These are phyloP conservation scores for Andrena marginata DNA, from an alignment of 2,888 invertebrate species.

Conservation along the genomic window DNA sequence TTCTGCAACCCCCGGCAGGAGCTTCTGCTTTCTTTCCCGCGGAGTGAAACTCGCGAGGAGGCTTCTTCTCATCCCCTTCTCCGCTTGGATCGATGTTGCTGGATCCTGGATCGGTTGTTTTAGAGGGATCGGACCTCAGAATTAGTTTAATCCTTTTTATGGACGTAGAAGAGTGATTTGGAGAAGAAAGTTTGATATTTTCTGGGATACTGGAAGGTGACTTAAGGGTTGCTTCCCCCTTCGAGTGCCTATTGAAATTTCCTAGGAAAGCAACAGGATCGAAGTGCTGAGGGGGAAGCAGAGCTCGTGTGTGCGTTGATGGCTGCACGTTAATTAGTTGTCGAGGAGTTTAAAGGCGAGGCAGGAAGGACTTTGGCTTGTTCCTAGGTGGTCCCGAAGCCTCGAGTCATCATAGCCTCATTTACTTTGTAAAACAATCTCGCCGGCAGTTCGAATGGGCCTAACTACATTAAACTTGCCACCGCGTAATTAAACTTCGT, in stretches of 20 bases:
- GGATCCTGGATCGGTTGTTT: constrained; percentile 16
- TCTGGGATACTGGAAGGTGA: too few species aligned
- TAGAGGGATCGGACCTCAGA: neutral
- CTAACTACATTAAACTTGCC: constrained; percentile 82
- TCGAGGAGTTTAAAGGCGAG: constrained; percentile 70
- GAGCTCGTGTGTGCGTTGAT: constrained; percentile 58
- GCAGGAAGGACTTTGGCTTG: constrained; percentile 66
- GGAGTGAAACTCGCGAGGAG: constrained; percentile 59
- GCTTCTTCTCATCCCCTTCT: constrained; percentile 38
- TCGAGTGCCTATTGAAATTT: neutral
- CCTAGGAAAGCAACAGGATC: neutral
- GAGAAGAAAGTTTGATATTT: too few species aligned
- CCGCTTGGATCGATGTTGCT: neutral
- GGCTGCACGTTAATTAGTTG: constrained; percentile 79
- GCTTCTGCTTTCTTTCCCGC: constrained; percentile 70
- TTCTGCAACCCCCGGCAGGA: constrained; percentile 43
- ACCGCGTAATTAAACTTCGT: constrained; percentile 82
- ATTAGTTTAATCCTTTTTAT: too few species aligned
- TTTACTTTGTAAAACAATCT: constrained; percentile 84
- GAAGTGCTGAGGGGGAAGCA: constrained; percentile 7
- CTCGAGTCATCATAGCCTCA: constrained; percentile 84
- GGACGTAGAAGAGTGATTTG: too few species aligned
- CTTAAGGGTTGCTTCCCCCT: too few species aligned
- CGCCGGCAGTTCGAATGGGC: constrained; percentile 78
- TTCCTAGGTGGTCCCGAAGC: constrained; percentile 81